Base-by-base conservation (phyloP, 92 coral and sea anemone species). In the Siderastrea siderea region DNA sequence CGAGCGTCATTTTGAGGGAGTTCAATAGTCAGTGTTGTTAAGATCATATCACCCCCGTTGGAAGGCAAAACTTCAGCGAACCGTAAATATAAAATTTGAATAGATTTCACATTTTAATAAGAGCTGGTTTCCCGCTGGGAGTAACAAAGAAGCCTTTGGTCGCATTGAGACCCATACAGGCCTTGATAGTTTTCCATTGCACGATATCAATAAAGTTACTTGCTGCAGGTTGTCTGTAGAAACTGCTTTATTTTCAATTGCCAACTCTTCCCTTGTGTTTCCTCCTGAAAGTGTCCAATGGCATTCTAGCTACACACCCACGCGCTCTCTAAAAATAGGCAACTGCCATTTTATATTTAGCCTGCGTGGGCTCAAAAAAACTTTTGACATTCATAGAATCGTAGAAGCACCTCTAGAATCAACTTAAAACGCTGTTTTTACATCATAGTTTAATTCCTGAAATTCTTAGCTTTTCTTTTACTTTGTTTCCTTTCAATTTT, bases 21-120 rank as follows among this genome's bases (percentile, higher is more conserved):
- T 19, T 74, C 62, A 74, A 54, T 73, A 47, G 57, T 8, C 81
- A 19, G 26, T 49, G 59, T 48, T 65, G 64, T 74, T 47, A 26
- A 84, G 64, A 70, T 82, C 72, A 52, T 62, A 58, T 71, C 74
- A 43, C 7, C 62, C 15, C 71, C 79, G 64, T 48, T 51, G 52
- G 58, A 70, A 47, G 77, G 47, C 68, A 17, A 44, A 63, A 43
- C 72, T 63, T 74, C 65, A 84, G 10, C 49, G 87, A 84, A 84
- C 80, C 80, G 79, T 73, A 74, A 84, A 84, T 52, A 74, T 47
- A 84, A 46, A 74, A 84, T 60, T 16, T 84, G 87, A 73, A 71
- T 84, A 80, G 47, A 70, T 71, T 78, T 87, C 80, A 57, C 78
- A 78, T 68, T 53, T 80, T 12, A 77, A 78, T 78, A 78, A 85